Evolutionary conservation across 2,113 vertebrate genomes (phyloP).

Genomic region (Oceanodroma tethys): DNA sequence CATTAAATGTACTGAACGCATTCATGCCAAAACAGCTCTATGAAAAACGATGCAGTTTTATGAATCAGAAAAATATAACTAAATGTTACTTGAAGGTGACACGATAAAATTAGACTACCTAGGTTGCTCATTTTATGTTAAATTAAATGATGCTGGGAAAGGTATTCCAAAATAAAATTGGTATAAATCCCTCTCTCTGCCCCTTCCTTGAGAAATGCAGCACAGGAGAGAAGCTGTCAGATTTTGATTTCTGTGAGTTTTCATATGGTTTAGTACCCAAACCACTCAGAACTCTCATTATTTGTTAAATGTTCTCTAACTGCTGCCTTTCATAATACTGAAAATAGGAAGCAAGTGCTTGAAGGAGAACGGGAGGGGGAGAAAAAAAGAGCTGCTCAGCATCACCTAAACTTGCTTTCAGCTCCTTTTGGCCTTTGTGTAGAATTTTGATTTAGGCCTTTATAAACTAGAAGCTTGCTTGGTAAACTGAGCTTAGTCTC

Average conservation of each 20-base stretch:
- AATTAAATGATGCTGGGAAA: neutral
- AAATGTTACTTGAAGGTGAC: neutral
- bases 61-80: neutral
- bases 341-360: neutral
- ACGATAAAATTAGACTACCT: neutral
- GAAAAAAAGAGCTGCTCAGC: neutral
- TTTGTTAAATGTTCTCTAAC: conserved; percentile 17
- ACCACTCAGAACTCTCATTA: conserved; percentile 1
- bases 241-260: neutral
- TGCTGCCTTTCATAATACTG: neutral
- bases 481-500: neutral
- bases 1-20: neutral
- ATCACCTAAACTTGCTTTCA: neutral
- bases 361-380: neutral
- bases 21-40: neutral
- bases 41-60: neutral
- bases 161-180: neutral
- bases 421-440: neutral
- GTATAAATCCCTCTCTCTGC: neutral
- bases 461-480: neutral
- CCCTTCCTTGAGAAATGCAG: neutral
- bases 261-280: neutral
- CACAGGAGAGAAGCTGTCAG: neutral
- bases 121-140: neutral
- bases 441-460: neutral